Percentiles rank a stretch among this genome's conserved stretches.
Conservation (phyloP, 2,797 vertebrate genomes). For the Tinamus major region DNA sequence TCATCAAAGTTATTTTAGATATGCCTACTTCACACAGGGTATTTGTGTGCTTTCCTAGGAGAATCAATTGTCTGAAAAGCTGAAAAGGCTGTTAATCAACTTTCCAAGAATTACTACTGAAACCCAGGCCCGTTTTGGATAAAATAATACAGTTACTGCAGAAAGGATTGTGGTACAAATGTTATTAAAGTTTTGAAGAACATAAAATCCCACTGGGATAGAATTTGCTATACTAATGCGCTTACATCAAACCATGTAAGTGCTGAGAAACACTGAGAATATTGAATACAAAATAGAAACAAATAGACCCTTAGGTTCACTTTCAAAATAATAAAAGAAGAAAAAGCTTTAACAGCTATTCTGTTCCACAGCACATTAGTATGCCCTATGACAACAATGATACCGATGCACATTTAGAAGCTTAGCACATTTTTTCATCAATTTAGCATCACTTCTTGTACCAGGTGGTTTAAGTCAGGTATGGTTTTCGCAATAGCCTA, state of each 20-base stretch:
- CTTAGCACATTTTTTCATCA: fast-evolving
- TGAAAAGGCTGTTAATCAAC: not conserved
- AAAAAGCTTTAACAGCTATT: not conserved
- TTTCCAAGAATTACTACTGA: constrained; percentile 2
- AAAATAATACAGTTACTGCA: constrained; percentile 8
- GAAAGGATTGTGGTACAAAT: not conserved
- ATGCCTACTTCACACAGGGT: not conserved
- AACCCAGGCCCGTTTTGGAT: not conserved
- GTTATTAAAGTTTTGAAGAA: not conserved
- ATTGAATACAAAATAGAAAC: not conserved
- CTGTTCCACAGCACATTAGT: not conserved
- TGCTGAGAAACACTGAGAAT: not conserved
- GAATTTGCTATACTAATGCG: not conserved
- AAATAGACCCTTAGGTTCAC: not conserved
- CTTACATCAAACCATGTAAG: not conserved
- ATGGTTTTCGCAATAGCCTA: fast-evolving
- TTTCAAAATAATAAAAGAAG: not conserved
- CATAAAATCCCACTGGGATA: not conserved
- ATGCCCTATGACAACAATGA: fast-evolving
- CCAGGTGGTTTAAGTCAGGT: not conserved
- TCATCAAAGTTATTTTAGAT: not conserved
- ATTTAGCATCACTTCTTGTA: not conserved
- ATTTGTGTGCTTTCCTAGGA: not conserved
- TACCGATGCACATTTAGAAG: not conserved
- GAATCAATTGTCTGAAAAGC: constrained; percentile 10